Base-by-base conservation (phyloP, 2,113 vertebrate species). In the Aviceda subcristata region DNA sequence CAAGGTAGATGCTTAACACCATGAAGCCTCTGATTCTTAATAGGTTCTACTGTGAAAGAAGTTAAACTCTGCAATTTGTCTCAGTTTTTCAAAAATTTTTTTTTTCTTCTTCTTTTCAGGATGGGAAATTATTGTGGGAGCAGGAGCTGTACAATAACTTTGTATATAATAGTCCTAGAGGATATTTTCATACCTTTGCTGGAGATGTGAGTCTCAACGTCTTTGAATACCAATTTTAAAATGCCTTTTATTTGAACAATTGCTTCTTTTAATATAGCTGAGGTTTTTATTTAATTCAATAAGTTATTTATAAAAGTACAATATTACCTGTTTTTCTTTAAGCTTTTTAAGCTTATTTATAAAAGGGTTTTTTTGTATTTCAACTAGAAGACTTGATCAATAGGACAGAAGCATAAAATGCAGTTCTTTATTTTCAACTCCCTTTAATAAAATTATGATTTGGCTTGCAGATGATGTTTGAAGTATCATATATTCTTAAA, bases 131-230 rank as follows among this genome's bases (percentile, higher is more conserved):
- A 95, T 98, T 99, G 97, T 99, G 99, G 95, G 99, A 99, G 95
- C 99, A 99, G 97, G 99, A 99, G 95, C 98, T 99, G 78, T 99
- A 99, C 98, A 99, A 99, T 98, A 99, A 99, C 97, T 99, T 99
- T 98, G 97, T 98, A 97, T 98, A 99, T 98, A 99, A 98, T 98
- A 98, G 98, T 98, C 98, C 99, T 97, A 99, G 98, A 98, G 96
- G 99, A 90, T 99, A 99, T 98, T 99, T 99, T 98, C 98, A 99
- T 98, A 98, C 99, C 30, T 99, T 99, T 95, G 98, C 99, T 97
- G 99, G 99, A 98, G 99, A 99, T 97, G 97, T 95, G 98, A 98
- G 98, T 94, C 51, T 91, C 55, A 90, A 57, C 10, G 1, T 96
- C 51, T 94, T 96, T 96, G 19, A 95, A 84, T 60, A 80, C 21